A percentile compares a stretch with the other conserved stretches of the same genome.
These are phyloP conservation scores for Colostygia pectinataria DNA, from an alignment of 2,888 invertebrate genomes.

Conservation along the genomic window DNA sequence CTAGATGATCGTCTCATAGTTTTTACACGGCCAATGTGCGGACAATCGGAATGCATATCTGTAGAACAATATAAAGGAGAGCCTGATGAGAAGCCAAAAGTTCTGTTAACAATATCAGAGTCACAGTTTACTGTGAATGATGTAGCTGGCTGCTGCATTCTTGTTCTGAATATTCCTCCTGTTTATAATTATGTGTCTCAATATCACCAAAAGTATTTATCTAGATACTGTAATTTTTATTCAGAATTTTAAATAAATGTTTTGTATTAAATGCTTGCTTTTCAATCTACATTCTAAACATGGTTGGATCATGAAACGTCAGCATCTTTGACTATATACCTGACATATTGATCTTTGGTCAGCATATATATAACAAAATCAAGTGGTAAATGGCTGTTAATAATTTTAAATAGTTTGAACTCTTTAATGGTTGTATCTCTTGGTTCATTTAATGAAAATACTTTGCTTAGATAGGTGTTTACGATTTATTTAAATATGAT, in stretches of 20 bases:
- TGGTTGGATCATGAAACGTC: no score
- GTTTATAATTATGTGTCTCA: constrained; percentile 42
- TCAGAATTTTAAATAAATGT: constrained; percentile 18
- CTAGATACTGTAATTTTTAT: no score
- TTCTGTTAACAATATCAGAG: constrained; percentile 40
- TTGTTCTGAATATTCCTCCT: constrained; percentile 52
- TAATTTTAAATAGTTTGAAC: no score
- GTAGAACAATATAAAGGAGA: constrained; percentile 54
- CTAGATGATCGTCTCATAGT: constrained; percentile 56
- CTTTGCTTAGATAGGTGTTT: background rate
- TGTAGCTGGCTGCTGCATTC: constrained; percentile 54
- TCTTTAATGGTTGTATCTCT: no score
- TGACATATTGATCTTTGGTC: no score
- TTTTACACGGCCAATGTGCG: constrained; percentile 55
- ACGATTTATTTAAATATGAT: constrained; percentile 16
- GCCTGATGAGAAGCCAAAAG: constrained; percentile 35
- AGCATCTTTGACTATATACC: no score
- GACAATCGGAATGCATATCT: constrained; percentile 42
- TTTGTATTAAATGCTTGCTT: no score
- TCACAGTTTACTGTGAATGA: constrained; percentile 53
- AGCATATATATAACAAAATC: no score
- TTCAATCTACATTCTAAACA: no score
- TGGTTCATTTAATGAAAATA: background rate
- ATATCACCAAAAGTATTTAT: constrained; percentile 53
- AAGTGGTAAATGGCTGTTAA: no score